Evolutionary conservation across 2,113 vertebrate species (phyloP), one percentile per base, ranked within the genome.

Genomic region (Pithys albifrons): DNA sequence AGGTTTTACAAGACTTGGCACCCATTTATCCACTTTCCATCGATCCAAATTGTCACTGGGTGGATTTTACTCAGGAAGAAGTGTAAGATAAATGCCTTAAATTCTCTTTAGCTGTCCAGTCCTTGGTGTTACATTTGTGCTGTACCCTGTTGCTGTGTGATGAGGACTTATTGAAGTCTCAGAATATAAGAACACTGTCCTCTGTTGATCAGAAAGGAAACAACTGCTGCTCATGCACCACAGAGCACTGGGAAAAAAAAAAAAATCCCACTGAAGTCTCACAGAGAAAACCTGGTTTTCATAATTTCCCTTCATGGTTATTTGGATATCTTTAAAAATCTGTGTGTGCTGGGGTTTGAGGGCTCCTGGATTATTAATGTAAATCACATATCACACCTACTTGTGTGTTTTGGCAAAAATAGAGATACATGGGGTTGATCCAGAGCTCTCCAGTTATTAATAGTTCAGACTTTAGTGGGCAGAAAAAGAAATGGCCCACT

Each of bases 181-280:
- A 94, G 83, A 84, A 94, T 41, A 97, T 96, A 95, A 91, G 95
- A 96, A 96, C 1, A 94, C 94, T 96, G 95, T 96, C 96, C 96
- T 95, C 96, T 95, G 95, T 96, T 96, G 96, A 96, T 96, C 88
- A 69, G 96, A 96, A 95, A 95, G 84, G 96, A 97, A 97, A 97
- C 89, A 25, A 91, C 96, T 93, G 80, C 95, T 93, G 86, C 29
- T 95, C 57, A 4, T 8, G 39, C 46, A 72, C 52, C 80, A 89
- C 73, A 81, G 82, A 77, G 20, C 69, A 39, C 58, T 55, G 76
- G n/a, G 14, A 54, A 62, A 88, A 64, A 45, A 55, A 77, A 39
- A 35, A 73, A 27, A 75, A 19, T 24, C 19, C 33, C 43, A 46
- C 62, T 59, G 43, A 66, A 88, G 14, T 37, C 72, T 62, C 54